Evolutionary conservation across 2,113 vertebrate species (phyloP), one percentile per base, ranked within the genome.

Genomic region (Toxotes jaculatrix): DNA sequence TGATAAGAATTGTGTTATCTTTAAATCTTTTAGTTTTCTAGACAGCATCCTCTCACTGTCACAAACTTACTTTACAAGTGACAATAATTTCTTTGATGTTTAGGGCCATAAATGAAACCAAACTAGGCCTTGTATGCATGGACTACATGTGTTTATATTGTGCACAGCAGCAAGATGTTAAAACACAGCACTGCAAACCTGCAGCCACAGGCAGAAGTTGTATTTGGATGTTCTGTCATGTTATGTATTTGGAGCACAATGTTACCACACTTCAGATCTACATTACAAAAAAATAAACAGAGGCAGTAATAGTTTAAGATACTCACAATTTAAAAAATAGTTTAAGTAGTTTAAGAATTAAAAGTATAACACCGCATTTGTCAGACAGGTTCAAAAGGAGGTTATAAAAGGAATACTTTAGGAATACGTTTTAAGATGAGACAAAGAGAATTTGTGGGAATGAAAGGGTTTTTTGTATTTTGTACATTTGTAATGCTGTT

Each of bases 351-450:
- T 55, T 43, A 23, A 17, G 34, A 34, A 55, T 40, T 72, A 31
- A 38, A 42, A 53, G 9, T 65, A 14, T 49, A 21, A 45, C 42
- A 9, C 7, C 1, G 17, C 7, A 63, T 67, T 53, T 47, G 9
- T 51, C 11, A 12, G 47, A 32, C n/a, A 72, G 72, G 31, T 57
- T 63, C 11, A 68, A 57, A 49, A 56, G 11, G 17, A 74, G 57
- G 19, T 84, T 27, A 65, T 40, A 53, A 55, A 27, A 47, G 11
- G 12, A 67, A 40, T 65, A 60, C 16, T 63, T 74, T 56, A 27
- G 27, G 27, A 27, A 27, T 27, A 27, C 27, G 27, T 27, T 27
- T 67, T 74, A 45, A 38, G 13, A 70, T 61, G 61, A 73, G 51
- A 47, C 61, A 65, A 38, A 34, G 49, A 34, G 0, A 45, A 40